Evolutionary conservation across 1,140 invertebrate species (phyloP).

Genomic region (Pseudomyrmex dendroicus): DNA sequence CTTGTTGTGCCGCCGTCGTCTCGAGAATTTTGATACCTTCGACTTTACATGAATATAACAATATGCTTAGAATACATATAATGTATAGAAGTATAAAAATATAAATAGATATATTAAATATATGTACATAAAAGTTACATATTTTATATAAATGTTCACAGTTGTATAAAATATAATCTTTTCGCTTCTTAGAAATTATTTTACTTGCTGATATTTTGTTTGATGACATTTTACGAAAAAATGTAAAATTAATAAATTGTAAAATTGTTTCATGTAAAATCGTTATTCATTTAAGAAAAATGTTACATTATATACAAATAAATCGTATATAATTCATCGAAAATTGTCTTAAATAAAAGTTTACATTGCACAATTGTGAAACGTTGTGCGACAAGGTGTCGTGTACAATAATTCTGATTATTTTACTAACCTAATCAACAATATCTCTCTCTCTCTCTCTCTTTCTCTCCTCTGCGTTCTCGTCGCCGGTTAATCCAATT

Average conservation of each 20-base stretch:
- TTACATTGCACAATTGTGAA: conserved; percentile 51
- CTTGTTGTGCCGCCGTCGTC: conserved; percentile 35
- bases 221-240: neutral
- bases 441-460: conserved; percentile 1
- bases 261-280: conserved; percentile 33
- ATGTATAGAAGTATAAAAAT: neutral
- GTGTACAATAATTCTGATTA: conserved; percentile 53
- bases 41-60: conserved; percentile 39
- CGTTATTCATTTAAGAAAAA: conserved; percentile 15
- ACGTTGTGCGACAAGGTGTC: conserved; percentile 64
- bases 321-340: neutral
- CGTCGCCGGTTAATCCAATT: conserved; percentile 61
- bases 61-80: conserved; percentile 11
- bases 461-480: conserved; percentile 31
- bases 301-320: conserved; percentile 25
- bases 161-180: too few relatives aligned
- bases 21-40: conserved; percentile 23
- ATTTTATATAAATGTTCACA: too few relatives aligned
- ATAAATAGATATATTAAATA: neutral
- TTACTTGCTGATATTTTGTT: neutral
- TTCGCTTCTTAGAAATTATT: neutral
- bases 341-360: conserved; percentile 27
- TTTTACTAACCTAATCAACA: conserved; percentile 75
- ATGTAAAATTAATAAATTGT: too few relatives aligned
- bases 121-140: neutral